Evolutionary conservation across 1,140 invertebrate species (phyloP), one percentile per base, ranked within the genome.

Genomic region (Aricia agestis): DNA sequence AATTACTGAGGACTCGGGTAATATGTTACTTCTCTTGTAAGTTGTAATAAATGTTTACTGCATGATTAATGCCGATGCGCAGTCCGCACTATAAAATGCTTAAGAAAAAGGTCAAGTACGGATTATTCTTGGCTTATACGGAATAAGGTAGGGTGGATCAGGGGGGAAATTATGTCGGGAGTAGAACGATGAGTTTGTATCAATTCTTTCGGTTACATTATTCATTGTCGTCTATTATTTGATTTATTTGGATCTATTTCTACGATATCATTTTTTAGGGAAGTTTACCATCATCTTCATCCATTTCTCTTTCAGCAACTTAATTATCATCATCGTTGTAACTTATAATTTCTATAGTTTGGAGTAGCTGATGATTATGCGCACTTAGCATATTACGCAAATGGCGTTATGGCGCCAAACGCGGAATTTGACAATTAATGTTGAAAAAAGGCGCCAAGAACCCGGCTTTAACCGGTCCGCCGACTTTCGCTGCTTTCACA

Each of bases 401-500:
- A 52, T 52, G 45, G 45, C 45, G 45, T 52, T 52, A 52, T 52
- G 45, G 45, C 45, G 45, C 45, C 10, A 52, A 52, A 52, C 45
- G 45, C 45, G 45, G 45, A 52, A 52, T 52, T 52, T 52, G 45
- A 52, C 45, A 52, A 52, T 52, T 52, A 52, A 52, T 52, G 45
- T 52, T 52, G 13, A 52, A 52, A 52, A 52, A 52, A 52, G 45
- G 45, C 45, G 45, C 13, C 45, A 52, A 52, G 45, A 11, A 52
- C 45, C 45, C 45, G 81, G 80, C 80, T 81, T 87, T 77, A 69
- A 65, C 73, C 80, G 76, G 75, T 77, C 74, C 67, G 58, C 69
- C 74, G 71, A 84, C 85, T 88, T 86, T 87, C 85, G 76, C 85
- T 79, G 76, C 81, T 85, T 85, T 83, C 86, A 82, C 82, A 76